Evolutionary conservation across 2,888 invertebrate genomes (phyloP).

Genomic region (Monochamus alternatus): DNA sequence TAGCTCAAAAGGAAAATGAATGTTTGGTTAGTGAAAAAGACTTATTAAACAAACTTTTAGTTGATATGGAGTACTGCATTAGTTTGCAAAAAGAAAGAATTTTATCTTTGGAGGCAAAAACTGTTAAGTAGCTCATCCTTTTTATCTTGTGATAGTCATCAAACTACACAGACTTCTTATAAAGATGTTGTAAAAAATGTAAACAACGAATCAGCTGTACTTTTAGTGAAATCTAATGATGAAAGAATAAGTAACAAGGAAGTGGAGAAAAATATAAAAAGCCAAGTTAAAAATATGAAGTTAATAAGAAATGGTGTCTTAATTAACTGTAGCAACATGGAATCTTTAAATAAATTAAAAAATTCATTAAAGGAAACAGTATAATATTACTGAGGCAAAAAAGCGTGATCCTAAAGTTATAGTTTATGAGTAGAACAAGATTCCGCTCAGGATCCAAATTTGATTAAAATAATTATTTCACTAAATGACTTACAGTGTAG

Average conservation of each 20-base stretch:
- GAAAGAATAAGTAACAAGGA: neutral
- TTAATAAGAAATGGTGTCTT: neutral
- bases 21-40: neutral
- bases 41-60: neutral
- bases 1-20: neutral
- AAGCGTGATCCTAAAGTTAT: neutral
- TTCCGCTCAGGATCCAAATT: neutral
- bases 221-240: neutral
- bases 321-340: neutral
- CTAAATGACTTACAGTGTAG: no score
- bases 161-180: neutral
- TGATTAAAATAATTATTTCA: neutral
- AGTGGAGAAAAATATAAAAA: no score
- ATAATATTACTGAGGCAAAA: neutral
- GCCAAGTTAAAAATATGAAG: neutral
- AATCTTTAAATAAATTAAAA: neutral
- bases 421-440: neutral
- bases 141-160: neutral
- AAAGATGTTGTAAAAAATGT: neutral
- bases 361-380: neutral
- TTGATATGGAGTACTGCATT: neutral
- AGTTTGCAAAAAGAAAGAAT: neutral
- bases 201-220: neutral
- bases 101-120: neutral
- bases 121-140: neutral